phyloP scores from a whole-genome alignment of 2,888 invertebrate species.

The Cheilosia vulpina region DNA sequence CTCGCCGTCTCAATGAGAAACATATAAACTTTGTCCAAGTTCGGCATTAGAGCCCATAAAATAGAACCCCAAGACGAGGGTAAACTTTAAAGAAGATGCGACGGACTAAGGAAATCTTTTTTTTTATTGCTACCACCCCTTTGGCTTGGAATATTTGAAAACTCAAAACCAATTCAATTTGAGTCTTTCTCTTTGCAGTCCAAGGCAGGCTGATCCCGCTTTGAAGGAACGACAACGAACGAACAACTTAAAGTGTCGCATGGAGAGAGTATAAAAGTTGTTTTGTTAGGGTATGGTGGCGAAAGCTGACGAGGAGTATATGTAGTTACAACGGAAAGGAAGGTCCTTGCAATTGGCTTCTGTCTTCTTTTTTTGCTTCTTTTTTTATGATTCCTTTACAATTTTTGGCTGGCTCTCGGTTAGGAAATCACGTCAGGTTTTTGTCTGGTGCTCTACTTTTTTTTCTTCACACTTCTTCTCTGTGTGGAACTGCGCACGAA shows the following conservation, averaged over 20 bases:
- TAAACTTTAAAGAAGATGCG: conserved; percentile 3
- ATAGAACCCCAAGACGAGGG: conserved; percentile 13
- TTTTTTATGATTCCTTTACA: conserved; percentile 33
- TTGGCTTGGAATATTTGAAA: conserved; percentile 47
- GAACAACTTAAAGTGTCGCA: conserved; percentile 59
- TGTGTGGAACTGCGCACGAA: conserved; percentile 37
- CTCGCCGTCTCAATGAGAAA: conserved; percentile 34
- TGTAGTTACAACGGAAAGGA: conserved; percentile 35
- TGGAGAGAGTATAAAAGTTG: conserved; percentile 59
- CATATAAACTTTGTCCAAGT: conserved; percentile 66
- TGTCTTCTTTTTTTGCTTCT: neutral
- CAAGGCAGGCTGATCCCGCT: conserved; percentile 23
- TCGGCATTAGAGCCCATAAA: conserved; percentile 32
- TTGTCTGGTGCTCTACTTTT: conserved; percentile 52
- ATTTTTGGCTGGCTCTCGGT: conserved; percentile 22
- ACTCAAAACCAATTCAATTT: conserved; percentile 67
- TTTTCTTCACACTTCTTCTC: conserved; percentile 39
- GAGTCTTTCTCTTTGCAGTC: conserved; percentile 47
- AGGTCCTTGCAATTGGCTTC: conserved; percentile 61
- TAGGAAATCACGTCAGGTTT: conserved; percentile 69
- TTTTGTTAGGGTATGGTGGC: conserved; percentile 43
- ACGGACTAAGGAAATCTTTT: conserved; percentile 6
- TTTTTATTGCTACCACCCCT: conserved; percentile 33
- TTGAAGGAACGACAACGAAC: conserved; percentile 1
- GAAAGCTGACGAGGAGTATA: conserved; percentile 2